Evolutionary conservation across 2,113 vertebrate genomes (phyloP).

Genomic region (Chunga burmeisteri): DNA sequence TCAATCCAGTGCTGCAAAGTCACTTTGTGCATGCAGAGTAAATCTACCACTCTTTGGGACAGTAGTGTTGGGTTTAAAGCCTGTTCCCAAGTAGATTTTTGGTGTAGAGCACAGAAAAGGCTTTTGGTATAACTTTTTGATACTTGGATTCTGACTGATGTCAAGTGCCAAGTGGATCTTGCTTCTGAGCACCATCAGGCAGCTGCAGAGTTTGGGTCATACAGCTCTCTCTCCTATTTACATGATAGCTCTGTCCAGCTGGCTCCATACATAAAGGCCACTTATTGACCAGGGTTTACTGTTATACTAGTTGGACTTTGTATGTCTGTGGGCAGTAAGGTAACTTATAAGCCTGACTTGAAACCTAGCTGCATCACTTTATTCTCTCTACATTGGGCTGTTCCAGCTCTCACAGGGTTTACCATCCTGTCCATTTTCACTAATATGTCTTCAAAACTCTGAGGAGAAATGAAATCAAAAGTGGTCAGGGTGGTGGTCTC

Average conservation of each 20-base stretch:
- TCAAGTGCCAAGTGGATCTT: background rate
- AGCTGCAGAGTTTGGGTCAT: background rate
- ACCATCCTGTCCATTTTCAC: background rate
- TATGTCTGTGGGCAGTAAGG: background rate
- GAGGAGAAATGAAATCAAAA: background rate
- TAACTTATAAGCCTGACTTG: background rate
- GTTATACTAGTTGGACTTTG: background rate
- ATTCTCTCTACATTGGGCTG: background rate
- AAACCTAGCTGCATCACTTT: background rate
- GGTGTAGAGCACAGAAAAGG: background rate
- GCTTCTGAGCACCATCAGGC: background rate
- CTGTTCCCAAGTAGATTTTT: background rate
- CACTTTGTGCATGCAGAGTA: background rate
- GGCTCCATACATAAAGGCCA: background rate
- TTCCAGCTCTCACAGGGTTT: background rate
- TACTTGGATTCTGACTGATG: background rate
- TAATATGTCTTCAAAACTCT: background rate
- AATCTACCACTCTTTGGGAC: background rate
- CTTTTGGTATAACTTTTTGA: background rate
- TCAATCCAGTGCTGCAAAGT: background rate
- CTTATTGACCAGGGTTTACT: background rate
- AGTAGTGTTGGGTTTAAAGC: background rate
- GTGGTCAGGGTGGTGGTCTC: background rate
- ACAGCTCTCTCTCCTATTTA: background rate
- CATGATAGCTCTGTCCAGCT: accelerated